Evolutionary conservation across 2,888 invertebrate genomes (phyloP).

Genomic region (Hemithea aestivaria): DNA sequence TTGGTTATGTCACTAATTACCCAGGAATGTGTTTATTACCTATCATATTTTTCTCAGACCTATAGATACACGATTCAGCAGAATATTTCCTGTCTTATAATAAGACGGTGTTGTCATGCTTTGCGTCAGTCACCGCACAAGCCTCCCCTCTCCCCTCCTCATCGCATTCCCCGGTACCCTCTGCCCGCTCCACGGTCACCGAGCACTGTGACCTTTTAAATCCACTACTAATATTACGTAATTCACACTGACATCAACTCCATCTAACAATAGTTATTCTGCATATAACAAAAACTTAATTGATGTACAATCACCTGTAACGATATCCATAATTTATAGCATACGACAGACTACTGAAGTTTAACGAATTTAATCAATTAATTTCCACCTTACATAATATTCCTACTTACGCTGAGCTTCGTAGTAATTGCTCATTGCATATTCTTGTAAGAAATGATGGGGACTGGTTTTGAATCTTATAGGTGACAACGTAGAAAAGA

Average conservation of each 20-base stretch:
- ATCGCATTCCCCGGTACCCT: conserved; percentile 33
- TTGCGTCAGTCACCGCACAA: conserved; percentile 19
- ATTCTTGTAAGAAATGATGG: too few relatives aligned
- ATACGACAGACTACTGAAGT: background rate
- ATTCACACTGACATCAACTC: conserved; percentile 39
- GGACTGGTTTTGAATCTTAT: too few relatives aligned
- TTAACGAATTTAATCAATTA: too few relatives aligned
- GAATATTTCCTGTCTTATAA: conserved; percentile 10
- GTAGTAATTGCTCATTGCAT: too few relatives aligned
- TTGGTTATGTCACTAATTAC: too few relatives aligned
- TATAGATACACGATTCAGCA: conserved; percentile 5
- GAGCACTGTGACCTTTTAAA: conserved; percentile 69
- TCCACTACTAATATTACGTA: conserved; percentile 54
- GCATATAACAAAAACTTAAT: conserved; percentile 25
- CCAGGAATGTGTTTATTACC: too few relatives aligned
- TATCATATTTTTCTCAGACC: too few relatives aligned
- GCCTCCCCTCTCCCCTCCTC: conserved; percentile 18
- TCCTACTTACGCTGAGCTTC: too few relatives aligned
- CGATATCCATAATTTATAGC: conserved; percentile 2
- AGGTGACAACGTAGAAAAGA: too few relatives aligned
- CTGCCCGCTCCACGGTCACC: conserved; percentile 64
- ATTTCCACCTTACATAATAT: too few relatives aligned
- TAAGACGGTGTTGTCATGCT: conserved; percentile 28
- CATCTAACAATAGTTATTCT: conserved; percentile 22
- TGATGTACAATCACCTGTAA: conserved; percentile 15